phyloP scores from a whole-genome alignment of 2,797 vertebrate species.

The Crenichthys baileyi region DNA sequence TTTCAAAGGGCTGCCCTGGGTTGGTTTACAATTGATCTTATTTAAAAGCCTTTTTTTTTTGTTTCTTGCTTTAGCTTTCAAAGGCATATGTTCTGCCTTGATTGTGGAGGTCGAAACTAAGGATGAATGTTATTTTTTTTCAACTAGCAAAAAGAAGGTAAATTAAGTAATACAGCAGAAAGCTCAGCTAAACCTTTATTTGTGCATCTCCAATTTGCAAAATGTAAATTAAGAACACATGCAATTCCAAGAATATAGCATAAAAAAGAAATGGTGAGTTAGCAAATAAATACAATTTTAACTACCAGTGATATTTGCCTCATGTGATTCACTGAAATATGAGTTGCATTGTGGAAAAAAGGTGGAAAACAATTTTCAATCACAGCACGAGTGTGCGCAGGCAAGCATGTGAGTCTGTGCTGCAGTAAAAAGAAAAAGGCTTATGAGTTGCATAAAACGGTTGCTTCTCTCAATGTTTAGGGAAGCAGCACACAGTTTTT shows the following conservation, averaged over 20 bases:
- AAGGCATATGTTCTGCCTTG: conserved; percentile 80
- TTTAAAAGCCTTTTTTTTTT: conserved; percentile 84
- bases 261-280: conserved; percentile 47
- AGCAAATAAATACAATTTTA: conserved; percentile 56
- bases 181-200: conserved; percentile 58
- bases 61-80: conserved; percentile 82
- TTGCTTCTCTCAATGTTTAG: conserved; percentile 50
- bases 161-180: conserved; percentile 75
- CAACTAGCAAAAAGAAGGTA: conserved; percentile 67
- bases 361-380: conserved; percentile 24
- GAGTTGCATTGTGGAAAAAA: conserved; percentile 39
- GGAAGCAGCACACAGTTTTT: conserved; percentile 40
- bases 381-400: conserved; percentile 14
- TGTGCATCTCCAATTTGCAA: conserved; percentile 62
- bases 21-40: conserved; percentile 90
- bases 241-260: conserved; percentile 40
- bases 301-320: conserved; percentile 41
- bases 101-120: conserved; percentile 82
- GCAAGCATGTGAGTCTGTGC: conserved; percentile 12
- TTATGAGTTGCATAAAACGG: conserved; percentile 39
- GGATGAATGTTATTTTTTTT: conserved; percentile 70
- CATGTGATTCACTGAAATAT: conserved; percentile 54
- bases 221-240: conserved; percentile 70
- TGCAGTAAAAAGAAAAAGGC: conserved; percentile 31
- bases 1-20: conserved; percentile 87